Base-by-base conservation (phyloP, 2,113 vertebrate genomes). In the Zosterops japonicus region DNA sequence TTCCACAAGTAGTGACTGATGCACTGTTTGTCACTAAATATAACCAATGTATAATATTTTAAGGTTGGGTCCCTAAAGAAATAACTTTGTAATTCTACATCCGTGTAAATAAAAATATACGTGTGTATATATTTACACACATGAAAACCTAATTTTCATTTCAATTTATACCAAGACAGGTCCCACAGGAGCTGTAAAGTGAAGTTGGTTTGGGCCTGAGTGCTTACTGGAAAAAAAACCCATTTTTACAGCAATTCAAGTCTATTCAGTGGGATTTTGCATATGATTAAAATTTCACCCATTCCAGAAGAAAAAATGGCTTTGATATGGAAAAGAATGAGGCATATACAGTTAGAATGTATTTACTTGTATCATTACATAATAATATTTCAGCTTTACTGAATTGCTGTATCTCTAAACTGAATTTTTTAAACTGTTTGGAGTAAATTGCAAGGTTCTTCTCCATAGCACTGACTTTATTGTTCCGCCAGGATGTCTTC, bases 401-500 rank as follows among this genome's bases (percentile, higher is more conserved):
- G 29, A 93, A 85, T 90, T 94, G 68, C 65, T 95, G 49, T 87
- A 11, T 90, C 89, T 76, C 56, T 46, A 31, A 69, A 44, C 89
- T 79, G 78, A 68, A 36, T 80, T 78, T 89, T 94, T 94, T 89
- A 5, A 59, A 84, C 67, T 88, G 77, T 90, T 96, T 87, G 68
- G 79, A 95, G 95, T 92, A 97, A 98, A 98, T 98, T 97, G 97
- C 97, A 97, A 97, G 97, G 96, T 97, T 98, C 92, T 97, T 94
- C 92, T 96, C 95, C 87, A 63, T 57, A 72, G 82, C 67, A 69
- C 79, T 90, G 94, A 65, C 95, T 97, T 97, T 96, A 98, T 98
- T 98, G 97, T 98, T 98, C 97, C 97, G 89, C 96, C 93, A 95
- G 95, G 96, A 96, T 96, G 93, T 97, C 96, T 96, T 89, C 96